Evolutionary conservation across 2,113 vertebrate genomes (phyloP), one percentile per base, ranked within the genome.

Genomic region (Hippopotamus amphibius): DNA sequence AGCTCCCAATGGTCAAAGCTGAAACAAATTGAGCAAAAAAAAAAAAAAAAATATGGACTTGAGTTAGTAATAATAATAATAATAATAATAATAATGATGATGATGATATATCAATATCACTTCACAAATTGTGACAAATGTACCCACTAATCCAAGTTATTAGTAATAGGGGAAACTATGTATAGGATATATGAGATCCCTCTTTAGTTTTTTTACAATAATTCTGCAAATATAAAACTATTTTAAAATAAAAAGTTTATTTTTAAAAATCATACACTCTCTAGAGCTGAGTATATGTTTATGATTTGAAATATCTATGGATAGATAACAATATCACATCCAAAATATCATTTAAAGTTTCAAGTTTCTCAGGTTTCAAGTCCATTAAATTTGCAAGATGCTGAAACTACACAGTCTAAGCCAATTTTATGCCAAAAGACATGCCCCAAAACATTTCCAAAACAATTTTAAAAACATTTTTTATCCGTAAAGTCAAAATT

Each of bases 391-490:
- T 50, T 87, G 11, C 5, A 69, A 37, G 16, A 48, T 86, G 10
- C 11, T 96, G 43, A 28, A 89, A 94, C 19, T n/a, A 57, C 9
- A 57, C 1, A 77, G 3, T 3, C 19, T 10, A 53, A 76, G 55
- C 5, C 43, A 95, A 80, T 55, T 74, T 72, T 87, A 43, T 61
- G 55, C 7, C 59, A 93, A 96, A 92, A 65, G 15, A 71, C 13
- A 41, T 86, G 46, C 17, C 10, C 13, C 22, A 79, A 13, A 88
- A n/a, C 33, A 7, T 71, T 95, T 74, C 46, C 68, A 63, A 80
- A 96, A 95, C 21, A 93, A 63, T 50, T 76, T 90, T 87, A 85
- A 33, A 95, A 96, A 90, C 88, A 93, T 24, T 91, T 77, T 97
- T 83, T 96, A 43, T 88, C 61, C 19, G 66, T 95, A 93, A 15